Evolutionary conservation across 2,797 vertebrate genomes (phyloP), one percentile per base, ranked within the genome.

Genomic region (Pseudomugil gertrudae): DNA sequence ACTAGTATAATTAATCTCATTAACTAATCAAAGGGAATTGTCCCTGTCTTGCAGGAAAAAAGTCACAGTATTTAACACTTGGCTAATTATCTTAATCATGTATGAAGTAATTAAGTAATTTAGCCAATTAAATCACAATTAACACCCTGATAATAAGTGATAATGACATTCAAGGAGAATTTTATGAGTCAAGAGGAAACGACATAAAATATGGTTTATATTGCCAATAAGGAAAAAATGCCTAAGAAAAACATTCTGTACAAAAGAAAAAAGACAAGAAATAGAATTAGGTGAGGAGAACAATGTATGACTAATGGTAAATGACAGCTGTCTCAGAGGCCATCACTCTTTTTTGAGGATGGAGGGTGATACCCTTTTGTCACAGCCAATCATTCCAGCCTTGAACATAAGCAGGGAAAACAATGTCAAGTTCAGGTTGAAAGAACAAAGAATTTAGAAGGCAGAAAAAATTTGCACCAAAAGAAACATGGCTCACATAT

Each of bases 121-220:
- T 89, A 80, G 80, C 61, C 84, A 93, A 94, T 93, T 94, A 93
- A 91, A 89, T 83, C 69, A 40, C 88, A 94, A 94, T 94, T 93
- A 93, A 90, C 61, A 60, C 69, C 68, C 70, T 57, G 78, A 81
- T 84, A 90, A 72, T 66, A 80, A 76, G 78, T 84, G 77, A 89
- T 87, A 83, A 85, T 60, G 85, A 64, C n/a, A 83, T 61, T 79
- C 69, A 71, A 15, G 52, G 50, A 76, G 69, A 78, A 78, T 78
- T 77, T 67, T 40, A 29, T 35, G 66, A 51, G 63, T 60, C 63
- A n/a, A 38, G 43, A 10, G 53, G 17, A 72, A 74, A 78, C 21
- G 50, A 23, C 45, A 63, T 45, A 67, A 69, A 62, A 65, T 51
- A 21, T 64, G 64, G 40, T 77, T 67, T 67, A 53, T 53, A 38